Percentiles rank a stretch among this genome's conserved stretches.
These are phyloP conservation scores for Micrastur ruficollis DNA, from an alignment of 2,797 vertebrate species.

Conservation along the genomic window DNA sequence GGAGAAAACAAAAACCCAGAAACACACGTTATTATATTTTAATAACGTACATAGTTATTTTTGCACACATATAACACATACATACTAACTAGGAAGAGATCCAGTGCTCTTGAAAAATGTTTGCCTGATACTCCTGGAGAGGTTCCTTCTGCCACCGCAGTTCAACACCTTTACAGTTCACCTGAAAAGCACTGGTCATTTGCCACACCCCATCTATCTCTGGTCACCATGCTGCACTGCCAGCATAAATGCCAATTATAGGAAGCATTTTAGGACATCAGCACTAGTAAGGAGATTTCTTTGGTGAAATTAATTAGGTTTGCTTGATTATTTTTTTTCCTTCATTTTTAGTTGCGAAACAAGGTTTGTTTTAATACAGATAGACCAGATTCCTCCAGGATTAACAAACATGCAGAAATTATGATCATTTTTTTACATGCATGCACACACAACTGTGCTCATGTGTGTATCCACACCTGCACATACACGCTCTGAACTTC, in stretches of 20 bases:
- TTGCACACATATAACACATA: background rate
- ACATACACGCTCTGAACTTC: background rate
- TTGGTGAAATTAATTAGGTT: background rate
- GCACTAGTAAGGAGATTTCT: background rate
- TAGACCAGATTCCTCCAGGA: background rate
- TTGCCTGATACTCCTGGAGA: background rate
- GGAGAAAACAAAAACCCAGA: constrained; percentile 67
- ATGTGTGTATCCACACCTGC: background rate
- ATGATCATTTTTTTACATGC: background rate
- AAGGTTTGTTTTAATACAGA: background rate
- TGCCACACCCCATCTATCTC: background rate
- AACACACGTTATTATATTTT: constrained; percentile 36
- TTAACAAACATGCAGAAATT: background rate
- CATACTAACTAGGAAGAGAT: background rate
- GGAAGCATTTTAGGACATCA: background rate
- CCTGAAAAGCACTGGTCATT: background rate
- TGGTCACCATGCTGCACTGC: background rate
- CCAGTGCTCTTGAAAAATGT: background rate
- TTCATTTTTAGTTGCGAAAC: background rate
- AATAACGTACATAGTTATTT: background rate
- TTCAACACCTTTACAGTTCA: background rate
- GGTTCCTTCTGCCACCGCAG: background rate
- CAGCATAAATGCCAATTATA: background rate
- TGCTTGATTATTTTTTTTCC: background rate
- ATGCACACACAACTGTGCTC: background rate